A percentile compares a stretch with the other conserved stretches of the same genome.
Conservation (phyloP, 2,797 vertebrate species). For the Protosalanx chinensis region DNA sequence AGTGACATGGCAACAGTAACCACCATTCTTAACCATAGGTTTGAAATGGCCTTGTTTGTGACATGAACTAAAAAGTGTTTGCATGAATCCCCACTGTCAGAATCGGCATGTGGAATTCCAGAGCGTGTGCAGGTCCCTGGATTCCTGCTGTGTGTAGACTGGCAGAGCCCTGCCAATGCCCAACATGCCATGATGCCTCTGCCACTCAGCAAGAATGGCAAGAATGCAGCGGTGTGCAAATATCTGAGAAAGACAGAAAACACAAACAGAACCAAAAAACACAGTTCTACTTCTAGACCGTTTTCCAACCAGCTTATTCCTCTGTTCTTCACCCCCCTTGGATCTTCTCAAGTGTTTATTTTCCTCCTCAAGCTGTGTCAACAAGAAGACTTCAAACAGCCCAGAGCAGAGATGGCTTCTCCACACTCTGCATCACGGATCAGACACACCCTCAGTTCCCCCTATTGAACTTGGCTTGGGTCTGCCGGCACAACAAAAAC, state of each 20-base stretch:
- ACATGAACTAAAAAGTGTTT: not conserved
- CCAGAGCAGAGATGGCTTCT: constrained; percentile 14
- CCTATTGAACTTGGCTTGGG: constrained; percentile 34
- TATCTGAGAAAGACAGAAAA: constrained; percentile 20
- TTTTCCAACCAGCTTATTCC: not conserved
- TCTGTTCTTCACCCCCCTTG: not conserved
- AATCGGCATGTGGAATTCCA: not conserved
- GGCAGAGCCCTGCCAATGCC: constrained; percentile 13
- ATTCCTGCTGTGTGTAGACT: constrained; percentile 20
- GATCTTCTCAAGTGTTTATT: not conserved
- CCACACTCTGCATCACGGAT: not conserved
- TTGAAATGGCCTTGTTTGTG: not conserved
- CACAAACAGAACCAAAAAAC: not conserved
- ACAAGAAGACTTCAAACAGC: constrained; percentile 15
- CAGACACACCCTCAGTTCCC: constrained; percentile 25
- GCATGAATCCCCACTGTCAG: not conserved
- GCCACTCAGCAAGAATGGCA: constrained; percentile 36
- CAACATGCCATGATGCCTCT: constrained; percentile 16
- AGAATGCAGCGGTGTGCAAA: constrained; percentile 30
- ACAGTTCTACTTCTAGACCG: not conserved
- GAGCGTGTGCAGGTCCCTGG: not conserved
- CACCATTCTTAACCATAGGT: not conserved
- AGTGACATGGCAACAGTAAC: not conserved
- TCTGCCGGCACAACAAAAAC: constrained; percentile 6
- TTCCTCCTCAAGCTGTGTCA: constrained; percentile 19